Conservation (phyloP, 2,113 vertebrate species). For the Bettongia penicillata region DNA sequence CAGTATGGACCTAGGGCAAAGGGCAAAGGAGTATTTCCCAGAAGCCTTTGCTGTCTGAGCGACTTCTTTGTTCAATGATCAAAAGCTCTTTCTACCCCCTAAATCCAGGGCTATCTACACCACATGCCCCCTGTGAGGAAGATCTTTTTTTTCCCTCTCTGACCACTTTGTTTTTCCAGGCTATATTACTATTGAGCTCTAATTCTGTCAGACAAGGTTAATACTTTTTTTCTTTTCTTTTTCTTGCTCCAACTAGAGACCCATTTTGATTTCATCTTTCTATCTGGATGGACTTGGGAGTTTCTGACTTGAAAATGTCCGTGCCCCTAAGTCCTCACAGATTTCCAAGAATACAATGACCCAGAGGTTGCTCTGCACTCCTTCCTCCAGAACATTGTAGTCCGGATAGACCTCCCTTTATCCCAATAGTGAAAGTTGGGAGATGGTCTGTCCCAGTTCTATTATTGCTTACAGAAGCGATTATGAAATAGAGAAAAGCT, state of each 20-base stretch:
- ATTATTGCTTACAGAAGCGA: slow-evolving; percentile 41
- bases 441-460: background rate
- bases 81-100: slow-evolving; percentile 41
- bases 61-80: slow-evolving; percentile 68
- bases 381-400: background rate
- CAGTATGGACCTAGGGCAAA: slow-evolving; percentile 55
- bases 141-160: background rate
- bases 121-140: background rate
- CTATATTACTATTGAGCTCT: background rate
- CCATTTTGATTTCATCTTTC: slow-evolving; percentile 18
- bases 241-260: background rate
- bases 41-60: slow-evolving; percentile 67
- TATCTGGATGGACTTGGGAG: background rate
- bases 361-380: background rate
- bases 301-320: background rate
- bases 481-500: slow-evolving; percentile 55
- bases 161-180: background rate
- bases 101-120: background rate
- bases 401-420: background rate
- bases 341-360: background rate
- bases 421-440: background rate
- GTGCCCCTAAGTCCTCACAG: background rate
- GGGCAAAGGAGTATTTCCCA: slow-evolving; percentile 58
- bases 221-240: slow-evolving; percentile 13
- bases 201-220: background rate